A percentile compares a stretch with the other conserved stretches of the same genome.
Conservation (phyloP, 2,113 vertebrate species). For the Illadopsis cleaveri region DNA sequence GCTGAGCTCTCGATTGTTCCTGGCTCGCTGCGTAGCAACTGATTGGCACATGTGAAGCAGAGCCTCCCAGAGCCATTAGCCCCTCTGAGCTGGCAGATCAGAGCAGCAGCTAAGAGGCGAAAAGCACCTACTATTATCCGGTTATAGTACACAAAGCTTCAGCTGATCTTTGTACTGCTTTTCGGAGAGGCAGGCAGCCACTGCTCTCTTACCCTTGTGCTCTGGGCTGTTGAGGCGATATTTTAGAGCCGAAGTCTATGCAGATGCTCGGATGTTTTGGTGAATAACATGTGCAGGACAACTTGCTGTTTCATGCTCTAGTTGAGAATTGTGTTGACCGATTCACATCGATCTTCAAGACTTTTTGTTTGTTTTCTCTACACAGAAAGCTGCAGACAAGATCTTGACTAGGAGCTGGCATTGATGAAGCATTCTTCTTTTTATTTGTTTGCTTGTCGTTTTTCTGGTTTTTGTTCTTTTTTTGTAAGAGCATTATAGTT, state of each 20-base stretch:
- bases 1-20: neutral
- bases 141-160: neutral
- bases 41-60: neutral
- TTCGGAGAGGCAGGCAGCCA: neutral
- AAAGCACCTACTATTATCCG: neutral
- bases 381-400: neutral
- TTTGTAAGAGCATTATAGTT: neutral
- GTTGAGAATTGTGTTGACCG: neutral
- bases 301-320: neutral
- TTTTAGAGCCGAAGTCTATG: neutral
- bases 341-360: neutral
- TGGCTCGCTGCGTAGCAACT: neutral
- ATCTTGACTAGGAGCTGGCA: neutral
- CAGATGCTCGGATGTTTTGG: neutral
- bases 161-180: neutral
- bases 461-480: neutral
- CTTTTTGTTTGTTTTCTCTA: neutral
- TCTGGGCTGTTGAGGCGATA: neutral
- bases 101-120: neutral
- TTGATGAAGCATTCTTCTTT: neutral
- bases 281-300: neutral
- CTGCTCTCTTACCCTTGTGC: neutral
- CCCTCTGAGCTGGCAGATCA: constrained; percentile 3
- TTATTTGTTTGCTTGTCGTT: neutral
- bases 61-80: neutral